These are phyloP conservation scores for Diplosoma virens DNA, from an alignment of 23 tunicate genomes.

Conservation along the genomic window DNA sequence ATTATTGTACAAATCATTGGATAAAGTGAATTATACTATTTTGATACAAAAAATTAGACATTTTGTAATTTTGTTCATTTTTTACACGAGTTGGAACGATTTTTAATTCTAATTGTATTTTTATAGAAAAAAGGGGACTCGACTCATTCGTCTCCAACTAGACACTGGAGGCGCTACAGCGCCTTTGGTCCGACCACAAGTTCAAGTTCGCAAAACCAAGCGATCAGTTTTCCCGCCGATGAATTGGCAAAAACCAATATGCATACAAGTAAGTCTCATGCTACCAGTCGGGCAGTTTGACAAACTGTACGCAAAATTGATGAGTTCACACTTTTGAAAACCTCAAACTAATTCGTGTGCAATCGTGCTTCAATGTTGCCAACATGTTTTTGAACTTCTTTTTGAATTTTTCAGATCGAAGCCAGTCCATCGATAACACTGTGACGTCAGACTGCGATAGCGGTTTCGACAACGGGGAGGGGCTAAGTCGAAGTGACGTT, in stretches of 20 bases:
- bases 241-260: not conserved
- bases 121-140: not conserved
- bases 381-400: too few species aligned
- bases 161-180: not conserved
- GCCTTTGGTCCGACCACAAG: not conserved
- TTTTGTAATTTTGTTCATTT: not conserved
- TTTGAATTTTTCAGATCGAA: conserved; percentile 46
- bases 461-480: conserved; percentile 70
- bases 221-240: not conserved
- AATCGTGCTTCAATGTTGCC: too few species aligned
- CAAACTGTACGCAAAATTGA: too few species aligned
- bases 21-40: not conserved
- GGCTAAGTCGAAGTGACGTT: conserved; percentile 50
- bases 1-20: not conserved
- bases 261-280: not conserved
- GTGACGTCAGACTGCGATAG: conserved; percentile 72
- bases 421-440: conserved; percentile 36
- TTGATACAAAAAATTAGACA: not conserved
- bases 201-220: not conserved
- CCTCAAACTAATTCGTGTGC: too few species aligned
- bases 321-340: too few species aligned
- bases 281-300: too few species aligned
- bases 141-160: not conserved
- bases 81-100: too few species aligned
- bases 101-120: too few species aligned